phyloP scores from a whole-genome alignment of 2,113 vertebrate genomes.

The Hippocampus abdominalis region DNA sequence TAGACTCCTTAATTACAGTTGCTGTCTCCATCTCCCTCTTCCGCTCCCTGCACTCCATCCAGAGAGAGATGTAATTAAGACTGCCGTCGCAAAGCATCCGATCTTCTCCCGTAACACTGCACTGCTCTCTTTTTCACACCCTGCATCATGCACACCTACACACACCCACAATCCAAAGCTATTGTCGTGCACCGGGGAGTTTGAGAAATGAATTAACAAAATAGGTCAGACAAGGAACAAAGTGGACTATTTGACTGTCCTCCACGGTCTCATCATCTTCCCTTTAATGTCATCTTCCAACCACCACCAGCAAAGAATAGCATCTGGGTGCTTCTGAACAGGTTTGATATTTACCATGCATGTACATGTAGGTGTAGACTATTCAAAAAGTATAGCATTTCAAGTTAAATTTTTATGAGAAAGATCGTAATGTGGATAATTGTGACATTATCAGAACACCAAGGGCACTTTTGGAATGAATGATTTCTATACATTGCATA shows the following conservation, averaged over 20 bases:
- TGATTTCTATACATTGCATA: too few relatives aligned
- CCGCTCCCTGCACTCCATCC: conserved; percentile 37
- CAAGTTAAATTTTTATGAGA: neutral
- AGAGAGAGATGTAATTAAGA: conserved; percentile 70
- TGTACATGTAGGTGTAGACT: neutral
- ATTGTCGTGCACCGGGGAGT: neutral
- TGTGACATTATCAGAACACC: too few relatives aligned
- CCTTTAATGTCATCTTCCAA: neutral
- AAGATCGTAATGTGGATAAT: neutral
- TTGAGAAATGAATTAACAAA: conserved; percentile 22
- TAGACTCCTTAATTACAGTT: conserved; percentile 67
- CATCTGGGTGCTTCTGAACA: conserved; percentile 19
- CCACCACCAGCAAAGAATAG: conserved; percentile 8
- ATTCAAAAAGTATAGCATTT: neutral
- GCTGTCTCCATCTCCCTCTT: conserved; percentile 24
- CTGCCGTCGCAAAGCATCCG: conserved; percentile 57
- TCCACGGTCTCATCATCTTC: neutral
- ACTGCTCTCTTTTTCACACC: conserved; percentile 35
- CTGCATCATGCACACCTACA: neutral
- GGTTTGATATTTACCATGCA: neutral
- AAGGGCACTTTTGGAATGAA: too few relatives aligned
- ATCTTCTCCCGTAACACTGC: conserved; percentile 55
- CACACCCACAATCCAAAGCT: conserved; percentile 15
- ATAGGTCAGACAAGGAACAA: conserved; percentile 6
- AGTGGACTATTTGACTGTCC: neutral